Base-by-base conservation (phyloP, 2,888 invertebrate species). In the Serrognathus titanus region DNA sequence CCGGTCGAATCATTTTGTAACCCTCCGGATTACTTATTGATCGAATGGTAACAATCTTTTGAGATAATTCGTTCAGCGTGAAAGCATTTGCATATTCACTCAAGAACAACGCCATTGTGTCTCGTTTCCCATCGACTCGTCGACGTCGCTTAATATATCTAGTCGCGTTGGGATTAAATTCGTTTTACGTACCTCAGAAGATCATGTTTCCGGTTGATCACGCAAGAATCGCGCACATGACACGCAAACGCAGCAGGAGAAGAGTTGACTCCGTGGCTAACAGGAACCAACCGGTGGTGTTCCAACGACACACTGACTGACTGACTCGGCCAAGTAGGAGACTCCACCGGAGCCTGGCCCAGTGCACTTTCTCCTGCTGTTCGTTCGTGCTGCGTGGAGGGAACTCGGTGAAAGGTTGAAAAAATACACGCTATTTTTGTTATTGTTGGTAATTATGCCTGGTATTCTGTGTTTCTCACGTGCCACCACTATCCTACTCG, bases 251-350 rank as follows among this genome's bases (percentile, higher is more conserved):
- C 37, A 51, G 40, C 56, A 47, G 53, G 11, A n/a, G 39, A n/a
- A 11, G 12, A 11, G 43, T 13, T 20, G 12, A 16, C 20, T 43
- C 4, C 12, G 43, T 43, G 9, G 51, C 52, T 58, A 63, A 58
- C 51, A 62, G 63, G 68, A 66, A 63, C 64, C 24, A 31, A 31
- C 24, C 62, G 66, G 63, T 43, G 24, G 39, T 67, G 68, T 65
- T 67, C 68, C 63, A 68, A 61, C 73, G 75, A 74, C 75, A 74
- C 73, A 75, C 74, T 75, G 73, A 75, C 75, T 74, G 74, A 75
- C 66, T 74, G 71, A 74, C 65, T 66, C 46, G 49, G 35, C 37
- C 54, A 49, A 49, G 54, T 54, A 31, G 54, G 48, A 48, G 54
- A 43, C 49, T 43, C 24, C 24, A 31, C 24, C 54, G 48, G 37